phyloP scores from a whole-genome alignment of 2,113 vertebrate species.

The Catharus minimus region DNA sequence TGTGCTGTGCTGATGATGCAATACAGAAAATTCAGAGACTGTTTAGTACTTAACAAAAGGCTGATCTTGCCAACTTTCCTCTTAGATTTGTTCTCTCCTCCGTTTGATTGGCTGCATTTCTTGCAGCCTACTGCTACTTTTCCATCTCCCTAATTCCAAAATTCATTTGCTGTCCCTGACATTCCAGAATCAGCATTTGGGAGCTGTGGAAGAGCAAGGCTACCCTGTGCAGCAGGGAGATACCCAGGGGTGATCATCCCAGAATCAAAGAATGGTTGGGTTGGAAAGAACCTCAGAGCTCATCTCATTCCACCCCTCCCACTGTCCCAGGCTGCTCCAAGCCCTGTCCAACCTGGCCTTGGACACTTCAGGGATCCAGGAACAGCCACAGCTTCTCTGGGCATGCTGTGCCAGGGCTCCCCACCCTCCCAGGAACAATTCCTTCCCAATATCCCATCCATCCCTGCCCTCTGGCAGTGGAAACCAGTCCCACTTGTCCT shows the following conservation, averaged over 20 bases:
- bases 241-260: background rate
- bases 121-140: background rate
- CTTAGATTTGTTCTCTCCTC: background rate
- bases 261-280: background rate
- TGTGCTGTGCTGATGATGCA: background rate
- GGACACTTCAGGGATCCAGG: background rate
- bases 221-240: background rate
- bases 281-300: background rate
- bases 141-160: background rate
- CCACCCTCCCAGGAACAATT: background rate
- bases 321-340: accelerated
- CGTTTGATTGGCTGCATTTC: background rate
- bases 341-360: background rate
- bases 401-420: background rate
- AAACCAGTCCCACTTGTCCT: background rate
- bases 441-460: background rate
- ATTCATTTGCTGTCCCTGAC: background rate
- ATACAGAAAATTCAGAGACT: background rate
- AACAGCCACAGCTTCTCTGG: background rate
- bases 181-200: background rate
- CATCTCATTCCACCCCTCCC: accelerated
- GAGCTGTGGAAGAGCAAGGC: background rate
- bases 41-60: background rate
- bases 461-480: background rate
- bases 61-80: background rate